phyloP scores from a whole-genome alignment of 2,888 invertebrate species.

The Cheilosia scutellata region DNA sequence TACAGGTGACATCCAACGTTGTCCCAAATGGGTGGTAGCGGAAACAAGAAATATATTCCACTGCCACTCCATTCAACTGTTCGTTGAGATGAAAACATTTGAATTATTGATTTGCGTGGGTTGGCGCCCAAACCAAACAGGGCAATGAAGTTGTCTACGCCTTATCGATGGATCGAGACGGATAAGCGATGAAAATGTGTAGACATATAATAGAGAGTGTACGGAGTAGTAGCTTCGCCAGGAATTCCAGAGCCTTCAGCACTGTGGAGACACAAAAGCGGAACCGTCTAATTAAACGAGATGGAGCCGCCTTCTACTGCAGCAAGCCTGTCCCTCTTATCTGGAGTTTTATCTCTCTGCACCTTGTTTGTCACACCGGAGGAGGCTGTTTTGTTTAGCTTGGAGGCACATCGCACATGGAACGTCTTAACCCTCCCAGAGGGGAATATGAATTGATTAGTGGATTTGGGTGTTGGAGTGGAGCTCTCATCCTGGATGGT shows the following conservation, averaged over 20 bases:
- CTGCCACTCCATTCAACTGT: not conserved
- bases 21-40: conserved; percentile 33
- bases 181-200: conserved; percentile 24
- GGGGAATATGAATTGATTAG: conserved; percentile 65
- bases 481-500: not conserved
- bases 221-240: not conserved
- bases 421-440: conserved; percentile 10
- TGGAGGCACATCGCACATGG: conserved; percentile 22
- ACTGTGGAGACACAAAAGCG: conserved; percentile 43
- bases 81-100: conserved; percentile 27
- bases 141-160: conserved; percentile 39
- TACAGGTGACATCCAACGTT: conserved; percentile 38
- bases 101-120: conserved; percentile 69
- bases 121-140: conserved; percentile 25
- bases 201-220: not conserved
- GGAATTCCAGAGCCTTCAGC: conserved; percentile 9
- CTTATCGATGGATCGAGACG: conserved; percentile 44
- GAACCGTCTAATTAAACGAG: conserved; percentile 66
- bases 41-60: not conserved
- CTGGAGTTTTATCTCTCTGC: conserved; percentile 62
- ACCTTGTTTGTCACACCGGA: conserved; percentile 67
- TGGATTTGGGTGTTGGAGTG: conserved; percentile 36
- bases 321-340: conserved; percentile 43
- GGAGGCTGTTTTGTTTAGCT: conserved; percentile 28
- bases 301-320: conserved; percentile 32